Base-by-base conservation (phyloP, 1,140 invertebrate species). In the Heliconius himera region DNA sequence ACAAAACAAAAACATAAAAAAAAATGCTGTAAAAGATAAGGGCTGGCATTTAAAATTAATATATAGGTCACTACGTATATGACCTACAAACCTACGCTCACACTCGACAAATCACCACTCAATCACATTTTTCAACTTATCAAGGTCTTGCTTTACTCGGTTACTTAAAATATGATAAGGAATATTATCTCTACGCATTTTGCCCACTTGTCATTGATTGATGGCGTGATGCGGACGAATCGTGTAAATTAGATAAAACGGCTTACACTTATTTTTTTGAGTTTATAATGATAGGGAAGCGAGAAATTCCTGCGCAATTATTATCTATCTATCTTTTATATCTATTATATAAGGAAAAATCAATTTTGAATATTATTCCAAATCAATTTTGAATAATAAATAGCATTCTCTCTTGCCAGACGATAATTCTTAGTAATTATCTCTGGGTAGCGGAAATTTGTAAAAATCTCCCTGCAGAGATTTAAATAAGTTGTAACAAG, bases 101-200 rank as follows among this genome's bases (percentile, higher is more conserved):
- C 9, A 33, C 49, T 75, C 29, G 22, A 60, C 26, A 29, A 66
- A 66, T 66, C 26, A 66, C 11, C 56, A 18, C 41, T 4, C 13
- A 70, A 81, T 76, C 76, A 76, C 49, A 51, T n/a, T 66, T 29
- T 51, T 66, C 51, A n/a, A 76, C 9, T 70, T 78, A 78, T 82
- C 81, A 82, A 78, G 56, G 60, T 73, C 76, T 56, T 71, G 22
- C 85, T 80, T 91, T 88, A 88, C 88, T 88, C 81, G 85, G 87
- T 90, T 88, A 91, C 90, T 89, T 85, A 90, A 82, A 82, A 87
- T 82, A 71, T 74, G 88, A 88, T 90, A 89, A 85, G 75, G 78
- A 60, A 70, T 81, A 82, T 85, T 85, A 83, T 87, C 81, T 70
- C 13, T 29, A 83, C 79, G 75, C 73, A 26, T 76, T 70, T 77